These are phyloP conservation scores for Ecliptopera silaceata DNA, from an alignment of 2,888 invertebrate species.

Conservation along the genomic window DNA sequence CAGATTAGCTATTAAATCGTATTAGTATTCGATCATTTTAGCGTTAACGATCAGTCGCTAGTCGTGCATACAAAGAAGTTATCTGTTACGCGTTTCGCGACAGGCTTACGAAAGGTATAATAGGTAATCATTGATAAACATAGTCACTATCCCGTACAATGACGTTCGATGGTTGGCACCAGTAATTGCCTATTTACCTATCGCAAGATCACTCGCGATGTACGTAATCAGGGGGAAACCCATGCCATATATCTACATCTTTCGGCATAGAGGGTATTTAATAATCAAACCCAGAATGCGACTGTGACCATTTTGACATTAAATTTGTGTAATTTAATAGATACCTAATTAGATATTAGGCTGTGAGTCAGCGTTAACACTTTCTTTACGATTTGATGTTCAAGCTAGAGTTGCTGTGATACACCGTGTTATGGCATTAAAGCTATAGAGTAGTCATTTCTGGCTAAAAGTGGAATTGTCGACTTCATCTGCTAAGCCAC, in stretches of 20 bases:
- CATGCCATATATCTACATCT: conserved; percentile 6
- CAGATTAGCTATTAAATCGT: conserved; percentile 57
- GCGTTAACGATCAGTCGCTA: conserved; percentile 53
- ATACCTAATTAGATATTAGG: conserved; percentile 76
- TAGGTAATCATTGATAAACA: neutral
- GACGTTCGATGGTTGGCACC: neutral
- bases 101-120: too few species aligned
- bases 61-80: neutral
- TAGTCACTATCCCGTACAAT: neutral
- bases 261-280: neutral
- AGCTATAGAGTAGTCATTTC: conserved; percentile 69
- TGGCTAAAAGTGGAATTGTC: conserved; percentile 56
- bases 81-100: neutral
- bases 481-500: conserved; percentile 50
- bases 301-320: conserved; percentile 38
- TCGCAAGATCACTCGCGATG: too few species aligned
- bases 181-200: neutral
- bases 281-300: conserved; percentile 19
- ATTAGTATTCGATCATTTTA: conserved; percentile 69
- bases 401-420: conserved; percentile 83
- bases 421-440: conserved; percentile 76
- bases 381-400: conserved; percentile 76
- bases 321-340: conserved; percentile 54
- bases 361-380: conserved; percentile 78
- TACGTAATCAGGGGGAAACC: neutral